Evolutionary conservation across 2,113 vertebrate species (phyloP).

Genomic region (Noctilio leporinus): DNA sequence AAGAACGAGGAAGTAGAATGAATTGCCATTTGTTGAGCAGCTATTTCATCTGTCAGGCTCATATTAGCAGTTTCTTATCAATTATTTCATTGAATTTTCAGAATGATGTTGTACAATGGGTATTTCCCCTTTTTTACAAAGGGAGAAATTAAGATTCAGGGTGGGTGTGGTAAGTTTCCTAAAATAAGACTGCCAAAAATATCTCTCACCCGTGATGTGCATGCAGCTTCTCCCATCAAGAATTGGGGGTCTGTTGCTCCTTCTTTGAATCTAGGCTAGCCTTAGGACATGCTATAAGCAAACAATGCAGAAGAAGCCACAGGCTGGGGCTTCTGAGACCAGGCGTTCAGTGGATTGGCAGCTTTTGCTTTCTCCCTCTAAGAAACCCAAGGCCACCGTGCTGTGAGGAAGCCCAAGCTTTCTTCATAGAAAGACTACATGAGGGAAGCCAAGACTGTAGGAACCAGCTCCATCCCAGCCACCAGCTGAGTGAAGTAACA

Average conservation of each 20-base stretch:
- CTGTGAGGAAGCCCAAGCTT: not conserved
- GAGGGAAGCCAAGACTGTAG: not conserved
- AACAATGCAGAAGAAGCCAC: not conserved
- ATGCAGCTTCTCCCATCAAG: not conserved
- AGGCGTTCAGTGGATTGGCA: not conserved
- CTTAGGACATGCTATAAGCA: not conserved
- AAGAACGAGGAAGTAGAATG: not conserved
- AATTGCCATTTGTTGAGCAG: not conserved
- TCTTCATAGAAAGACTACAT: not conserved
- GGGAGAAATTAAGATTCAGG: not conserved
- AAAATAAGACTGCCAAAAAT: not conserved
- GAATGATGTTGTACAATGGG: not conserved
- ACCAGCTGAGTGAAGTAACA: not conserved
- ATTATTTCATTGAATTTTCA: not conserved
- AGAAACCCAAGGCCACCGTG: not conserved
- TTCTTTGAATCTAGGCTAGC: not conserved
- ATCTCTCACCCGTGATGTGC: not conserved
- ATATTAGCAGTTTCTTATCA: not conserved
- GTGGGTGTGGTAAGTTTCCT: not conserved
- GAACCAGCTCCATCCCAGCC: not conserved
- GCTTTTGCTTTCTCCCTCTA: not conserved
- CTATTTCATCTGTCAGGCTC: not conserved
- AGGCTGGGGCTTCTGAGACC: not conserved
- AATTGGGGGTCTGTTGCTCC: not conserved
- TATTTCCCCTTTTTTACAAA: not conserved